Percentiles rank a stretch among this genome's conserved stretches.
Evolutionary conservation across 2,797 vertebrate genomes (phyloP).

Genomic region (Salmo trutta): DNA sequence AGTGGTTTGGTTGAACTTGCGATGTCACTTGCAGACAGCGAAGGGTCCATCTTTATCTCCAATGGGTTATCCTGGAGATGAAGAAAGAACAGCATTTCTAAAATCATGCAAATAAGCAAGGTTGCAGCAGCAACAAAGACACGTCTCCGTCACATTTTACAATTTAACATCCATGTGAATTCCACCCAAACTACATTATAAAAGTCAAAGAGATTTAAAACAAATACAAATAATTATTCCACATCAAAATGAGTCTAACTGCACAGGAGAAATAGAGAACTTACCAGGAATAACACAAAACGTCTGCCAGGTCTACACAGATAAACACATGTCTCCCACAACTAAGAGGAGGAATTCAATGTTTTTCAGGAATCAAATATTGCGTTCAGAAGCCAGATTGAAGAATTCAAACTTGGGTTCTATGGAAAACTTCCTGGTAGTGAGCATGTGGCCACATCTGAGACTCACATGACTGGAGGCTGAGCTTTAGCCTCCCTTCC

Average conservation of each 20-base stretch:
- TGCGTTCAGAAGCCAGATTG: no score
- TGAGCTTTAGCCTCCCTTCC: slow-evolving; percentile 4
- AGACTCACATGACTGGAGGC: slow-evolving; percentile 71
- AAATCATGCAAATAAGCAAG: not conserved
- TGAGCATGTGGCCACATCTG: slow-evolving; percentile 57
- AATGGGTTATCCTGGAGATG: slow-evolving; percentile 72
- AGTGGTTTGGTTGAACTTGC: slow-evolving; percentile 30
- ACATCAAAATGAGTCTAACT: not conserved
- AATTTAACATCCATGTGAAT: not conserved
- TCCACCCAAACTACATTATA: not conserved
- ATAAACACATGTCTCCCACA: slow-evolving; percentile 47
- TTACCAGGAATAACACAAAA: not conserved
- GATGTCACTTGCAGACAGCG: slow-evolving; percentile 31
- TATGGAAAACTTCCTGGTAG: slow-evolving; percentile 69
- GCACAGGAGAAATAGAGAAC: not conserved
- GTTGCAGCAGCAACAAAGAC: no score
- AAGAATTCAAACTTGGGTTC: slow-evolving; percentile 44
- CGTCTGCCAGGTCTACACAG: not conserved
- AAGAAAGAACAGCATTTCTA: not conserved
- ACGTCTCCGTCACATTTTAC: not conserved
- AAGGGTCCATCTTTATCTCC: slow-evolving; percentile 60
- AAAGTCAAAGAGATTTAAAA: not conserved
- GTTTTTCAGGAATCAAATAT: slow-evolving; percentile 29
- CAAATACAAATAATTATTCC: not conserved
- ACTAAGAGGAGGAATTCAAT: not conserved